Conservation (phyloP, 2,113 vertebrate species). For the Morone saxatilis region DNA sequence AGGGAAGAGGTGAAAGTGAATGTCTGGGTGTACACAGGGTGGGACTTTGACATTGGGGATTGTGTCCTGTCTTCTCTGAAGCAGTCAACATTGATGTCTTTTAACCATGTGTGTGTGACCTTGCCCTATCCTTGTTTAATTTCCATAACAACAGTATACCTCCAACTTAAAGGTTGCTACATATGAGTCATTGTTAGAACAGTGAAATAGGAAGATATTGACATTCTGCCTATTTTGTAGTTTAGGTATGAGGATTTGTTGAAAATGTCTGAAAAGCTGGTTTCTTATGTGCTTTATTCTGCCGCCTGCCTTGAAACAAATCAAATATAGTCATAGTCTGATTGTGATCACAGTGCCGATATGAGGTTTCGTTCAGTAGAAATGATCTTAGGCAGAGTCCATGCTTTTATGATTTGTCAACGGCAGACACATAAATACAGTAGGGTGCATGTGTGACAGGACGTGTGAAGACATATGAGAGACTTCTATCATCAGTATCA, state of each 20-base stretch:
- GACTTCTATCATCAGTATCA: background rate
- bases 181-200: background rate
- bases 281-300: constrained; percentile 15
- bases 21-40: too few species aligned
- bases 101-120: background rate
- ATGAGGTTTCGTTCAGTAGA: constrained; percentile 16
- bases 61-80: background rate
- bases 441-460: background rate
- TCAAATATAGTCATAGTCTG: constrained; percentile 26
- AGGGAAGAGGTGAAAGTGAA: background rate
- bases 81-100: background rate
- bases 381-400: background rate
- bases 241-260: background rate
- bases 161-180: background rate
- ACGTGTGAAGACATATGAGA: background rate
- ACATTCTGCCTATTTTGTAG: background rate
- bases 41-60: background rate
- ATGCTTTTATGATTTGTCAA: constrained; percentile 2
- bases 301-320: constrained; percentile 23
- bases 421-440: background rate
- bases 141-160: background rate
- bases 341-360: constrained; percentile 41
- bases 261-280: constrained; percentile 15
- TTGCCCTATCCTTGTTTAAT: background rate
- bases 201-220: constrained; percentile 5